Evolutionary conservation across 2,113 vertebrate genomes (phyloP).

Genomic region (Sinocyclocheilus grahami): DNA sequence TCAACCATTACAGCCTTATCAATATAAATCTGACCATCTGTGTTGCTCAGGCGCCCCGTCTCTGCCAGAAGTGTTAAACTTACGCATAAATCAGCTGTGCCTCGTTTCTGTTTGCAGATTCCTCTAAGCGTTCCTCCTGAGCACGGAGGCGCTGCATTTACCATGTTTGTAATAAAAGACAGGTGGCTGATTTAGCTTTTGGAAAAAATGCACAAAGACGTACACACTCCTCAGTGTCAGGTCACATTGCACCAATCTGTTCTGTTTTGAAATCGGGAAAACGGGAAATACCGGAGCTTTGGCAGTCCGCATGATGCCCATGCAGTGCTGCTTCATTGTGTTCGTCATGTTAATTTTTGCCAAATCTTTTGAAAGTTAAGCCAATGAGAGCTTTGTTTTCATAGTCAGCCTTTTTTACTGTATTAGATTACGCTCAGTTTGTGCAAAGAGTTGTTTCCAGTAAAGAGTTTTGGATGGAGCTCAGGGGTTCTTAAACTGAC

Average conservation of each 20-base stretch:
- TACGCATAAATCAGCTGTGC: constrained; percentile 65
- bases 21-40: constrained; percentile 64
- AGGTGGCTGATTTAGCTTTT: constrained; percentile 64
- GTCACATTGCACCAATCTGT: constrained; percentile 46
- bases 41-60: constrained; percentile 55
- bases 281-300: neutral
- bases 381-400: neutral
- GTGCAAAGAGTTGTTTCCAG: constrained; percentile 3
- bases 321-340: neutral
- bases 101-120: constrained; percentile 61
- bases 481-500: neutral
- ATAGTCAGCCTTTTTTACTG: neutral
- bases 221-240: constrained; percentile 52
- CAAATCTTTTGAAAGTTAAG: neutral
- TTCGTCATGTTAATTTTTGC: neutral
- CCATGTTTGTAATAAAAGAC: constrained; percentile 68
- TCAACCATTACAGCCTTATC: constrained; percentile 53
- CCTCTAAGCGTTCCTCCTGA: constrained; percentile 46
- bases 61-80: constrained; percentile 64
- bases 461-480: neutral
- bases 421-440: neutral
- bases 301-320: neutral
- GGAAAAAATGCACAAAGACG: constrained; percentile 14
- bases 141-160: constrained; percentile 58
- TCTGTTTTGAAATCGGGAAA: neutral